Conservation (phyloP, 2,888 invertebrate genomes). For the Neria commutata region DNA sequence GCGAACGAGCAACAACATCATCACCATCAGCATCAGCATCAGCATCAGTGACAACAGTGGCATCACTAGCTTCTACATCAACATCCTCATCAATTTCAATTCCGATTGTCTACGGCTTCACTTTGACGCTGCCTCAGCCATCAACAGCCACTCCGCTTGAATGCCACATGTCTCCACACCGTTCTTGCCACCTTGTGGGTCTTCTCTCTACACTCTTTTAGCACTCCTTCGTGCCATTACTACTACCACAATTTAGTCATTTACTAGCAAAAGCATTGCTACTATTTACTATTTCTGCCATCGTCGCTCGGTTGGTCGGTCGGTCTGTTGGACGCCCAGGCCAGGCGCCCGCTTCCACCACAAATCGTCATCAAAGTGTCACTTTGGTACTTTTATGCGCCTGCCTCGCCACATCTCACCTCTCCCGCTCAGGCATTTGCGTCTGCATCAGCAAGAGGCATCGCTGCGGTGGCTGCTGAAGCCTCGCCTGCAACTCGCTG, state of each 20-base stretch:
- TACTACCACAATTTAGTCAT: no score
- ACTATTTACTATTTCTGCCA: background rate
- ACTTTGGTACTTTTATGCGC: background rate
- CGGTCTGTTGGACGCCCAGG: background rate
- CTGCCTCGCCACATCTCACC: no score
- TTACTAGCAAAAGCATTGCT: background rate
- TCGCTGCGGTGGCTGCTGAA: background rate
- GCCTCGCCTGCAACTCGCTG: background rate
- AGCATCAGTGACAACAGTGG: background rate
- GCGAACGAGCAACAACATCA: no score
- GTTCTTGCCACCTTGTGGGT: background rate
- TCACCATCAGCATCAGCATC: background rate
- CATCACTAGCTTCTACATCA: background rate
- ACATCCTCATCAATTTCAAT: slow-evolving; percentile 12
- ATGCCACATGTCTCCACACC: background rate
- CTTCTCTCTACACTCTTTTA: background rate
- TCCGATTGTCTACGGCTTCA: slow-evolving; percentile 12
- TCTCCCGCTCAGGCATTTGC: no score
- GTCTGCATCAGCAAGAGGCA: no score
- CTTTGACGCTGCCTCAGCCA: background rate
- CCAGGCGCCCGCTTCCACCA: background rate
- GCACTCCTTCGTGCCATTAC: background rate
- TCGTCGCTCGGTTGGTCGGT: background rate
- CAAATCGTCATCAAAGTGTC: slow-evolving; percentile 5
- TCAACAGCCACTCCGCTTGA: background rate